Evolutionary conservation across 2,888 invertebrate species (phyloP), one percentile per base, ranked within the genome.

Genomic region (Calameuta pallipes): DNA sequence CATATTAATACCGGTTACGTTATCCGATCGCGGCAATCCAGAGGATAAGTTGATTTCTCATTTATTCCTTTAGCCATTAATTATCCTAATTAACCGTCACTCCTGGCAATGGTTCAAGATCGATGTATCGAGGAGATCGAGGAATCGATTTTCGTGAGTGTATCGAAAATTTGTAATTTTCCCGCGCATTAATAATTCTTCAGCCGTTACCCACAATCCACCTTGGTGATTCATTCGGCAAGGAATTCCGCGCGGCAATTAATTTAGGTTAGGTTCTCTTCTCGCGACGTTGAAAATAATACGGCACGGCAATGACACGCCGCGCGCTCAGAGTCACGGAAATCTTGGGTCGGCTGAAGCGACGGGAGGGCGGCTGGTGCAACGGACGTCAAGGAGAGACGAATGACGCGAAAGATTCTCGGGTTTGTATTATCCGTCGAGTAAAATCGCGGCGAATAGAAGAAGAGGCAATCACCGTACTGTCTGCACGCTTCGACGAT

Each of bases 401-500:
- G 56, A 56, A 56, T 23, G 56, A 23, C 56, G 56, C 56, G 56
- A 9, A 56, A 9, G 56, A 56, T 56, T 56, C 9, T 56, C 23
- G 2, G 9, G 23, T 9, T 56, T 2, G 6, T 56, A 23, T 56
- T 23, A 56, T 56, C 56, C 6, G 56, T 23, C 2, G 23, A 56
- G 23, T 56, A 56, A 56, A 56, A 56, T 56, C 56, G 56, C 9
- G 56, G 23, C 56, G 56, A 56, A 56, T 23, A 9, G 77, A 74
- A 80, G 81, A 81, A 81, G 83, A 85, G 81, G 81, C 84, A 80
- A 86, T 85, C 83, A 84, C 83, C 79, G 81, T 80, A 78, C 79
- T 82, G 83, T 84, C 84, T 85, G 85, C 85, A 87, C 86, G 87
- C 86, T 86, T 81, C 86, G 85, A 73, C 86, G 86, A 84, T 85